A percentile compares a stretch with the other conserved stretches of the same genome.
phyloP scores from a whole-genome alignment of 2,888 invertebrate genomes.

The Aplocera efformata region DNA sequence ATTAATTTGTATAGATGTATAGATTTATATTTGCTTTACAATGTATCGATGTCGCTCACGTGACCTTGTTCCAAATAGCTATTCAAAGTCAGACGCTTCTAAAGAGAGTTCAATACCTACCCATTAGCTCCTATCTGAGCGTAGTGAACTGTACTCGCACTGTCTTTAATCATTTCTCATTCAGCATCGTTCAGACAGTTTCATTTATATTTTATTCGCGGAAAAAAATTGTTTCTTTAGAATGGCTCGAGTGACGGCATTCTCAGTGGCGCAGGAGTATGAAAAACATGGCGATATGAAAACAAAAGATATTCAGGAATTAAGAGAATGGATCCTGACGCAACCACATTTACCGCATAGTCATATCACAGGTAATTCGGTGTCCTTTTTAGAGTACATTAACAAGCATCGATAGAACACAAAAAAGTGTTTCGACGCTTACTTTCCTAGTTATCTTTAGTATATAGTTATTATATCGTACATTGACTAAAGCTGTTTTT shows the following conservation, averaged over 20 bases:
- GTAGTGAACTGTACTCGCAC: constrained; percentile 5
- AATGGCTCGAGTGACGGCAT: constrained; percentile 37
- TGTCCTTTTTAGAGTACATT: too few species aligned
- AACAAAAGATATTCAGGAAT: constrained; percentile 73
- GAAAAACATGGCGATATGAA: constrained; percentile 79
- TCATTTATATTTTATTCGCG: constrained; percentile 3
- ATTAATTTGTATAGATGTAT: too few species aligned
- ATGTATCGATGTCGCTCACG: not conserved
- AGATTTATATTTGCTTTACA: not conserved
- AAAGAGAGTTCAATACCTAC: constrained; percentile 7
- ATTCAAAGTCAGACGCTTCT: constrained; percentile 3
- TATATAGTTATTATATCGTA: too few species aligned
- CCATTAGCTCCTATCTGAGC: not conserved
- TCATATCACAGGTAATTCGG: constrained; percentile 61
- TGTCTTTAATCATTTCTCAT: constrained; percentile 22
- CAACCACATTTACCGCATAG: constrained; percentile 81
- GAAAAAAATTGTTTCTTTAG: constrained; percentile 21
- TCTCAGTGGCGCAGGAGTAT: constrained; percentile 64
- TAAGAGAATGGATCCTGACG: constrained; percentile 80
- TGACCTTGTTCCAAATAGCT: constrained; percentile 11
- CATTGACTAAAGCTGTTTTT: too few species aligned
- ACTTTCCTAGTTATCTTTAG: too few species aligned
- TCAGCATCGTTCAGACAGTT: constrained; percentile 15
- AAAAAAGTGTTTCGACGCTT: too few species aligned
- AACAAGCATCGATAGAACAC: too few species aligned